phyloP scores from a whole-genome alignment of 2,113 vertebrate species.

The Glaucomys volans region DNA sequence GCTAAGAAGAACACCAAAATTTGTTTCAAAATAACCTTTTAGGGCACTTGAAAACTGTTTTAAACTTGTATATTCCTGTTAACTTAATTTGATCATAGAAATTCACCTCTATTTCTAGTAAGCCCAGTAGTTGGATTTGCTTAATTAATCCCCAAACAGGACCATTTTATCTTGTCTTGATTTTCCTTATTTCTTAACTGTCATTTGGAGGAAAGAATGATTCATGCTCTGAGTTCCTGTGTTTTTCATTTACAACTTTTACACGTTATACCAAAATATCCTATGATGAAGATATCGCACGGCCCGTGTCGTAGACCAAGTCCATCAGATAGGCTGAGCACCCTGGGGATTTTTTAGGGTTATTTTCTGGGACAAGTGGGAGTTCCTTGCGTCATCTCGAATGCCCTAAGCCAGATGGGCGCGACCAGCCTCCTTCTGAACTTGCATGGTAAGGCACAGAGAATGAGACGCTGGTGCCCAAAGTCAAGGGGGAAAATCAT shows the following conservation, averaged over 20 bases:
- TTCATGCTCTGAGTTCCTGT: background rate
- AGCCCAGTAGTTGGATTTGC: background rate
- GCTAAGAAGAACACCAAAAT: conserved; percentile 38
- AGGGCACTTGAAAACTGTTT: background rate
- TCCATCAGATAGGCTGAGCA: background rate
- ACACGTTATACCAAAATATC: background rate
- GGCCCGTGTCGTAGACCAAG: too few relatives aligned
- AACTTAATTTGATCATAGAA: background rate
- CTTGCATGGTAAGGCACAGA: background rate
- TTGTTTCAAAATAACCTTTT: conserved; percentile 16
- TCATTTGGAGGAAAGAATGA: background rate
- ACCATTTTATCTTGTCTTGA: background rate
- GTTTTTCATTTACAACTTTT: background rate
- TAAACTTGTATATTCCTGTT: background rate
- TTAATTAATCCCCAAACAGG: background rate
- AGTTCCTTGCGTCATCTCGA: background rate
- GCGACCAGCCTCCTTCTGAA: background rate
- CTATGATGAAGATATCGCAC: background rate
- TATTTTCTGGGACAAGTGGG: background rate
- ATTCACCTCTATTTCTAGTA: background rate
- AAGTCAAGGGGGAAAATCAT: background rate
- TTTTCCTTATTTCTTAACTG: background rate
- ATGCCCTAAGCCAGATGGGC: background rate
- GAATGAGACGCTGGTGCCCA: background rate
- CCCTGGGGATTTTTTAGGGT: background rate